These are phyloP conservation scores for Mesoclemmys tuberculata DNA, from an alignment of 2,113 vertebrate genomes.

Conservation along the genomic window DNA sequence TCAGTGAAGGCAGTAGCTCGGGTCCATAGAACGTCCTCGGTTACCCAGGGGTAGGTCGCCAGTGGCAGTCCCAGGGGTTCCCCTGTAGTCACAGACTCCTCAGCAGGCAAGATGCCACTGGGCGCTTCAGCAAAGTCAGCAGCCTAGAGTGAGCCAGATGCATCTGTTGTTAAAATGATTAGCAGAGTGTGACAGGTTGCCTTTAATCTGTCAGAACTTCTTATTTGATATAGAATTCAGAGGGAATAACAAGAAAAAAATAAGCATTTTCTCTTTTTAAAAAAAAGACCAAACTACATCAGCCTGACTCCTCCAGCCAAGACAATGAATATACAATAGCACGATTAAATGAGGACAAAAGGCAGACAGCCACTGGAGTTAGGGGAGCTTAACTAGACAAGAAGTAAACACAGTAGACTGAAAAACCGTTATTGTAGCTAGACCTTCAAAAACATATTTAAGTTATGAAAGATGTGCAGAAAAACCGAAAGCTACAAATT, in stretches of 20 bases:
- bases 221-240: not conserved
- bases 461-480: not conserved
- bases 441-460: not conserved
- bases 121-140: too few relatives aligned
- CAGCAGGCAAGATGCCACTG: too few relatives aligned
- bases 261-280: not conserved
- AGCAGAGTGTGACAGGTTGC: fast-evolving
- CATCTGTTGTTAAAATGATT: not conserved
- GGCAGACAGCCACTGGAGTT: not conserved
- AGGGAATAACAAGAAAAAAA: not conserved
- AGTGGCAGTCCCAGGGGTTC: too few relatives aligned
- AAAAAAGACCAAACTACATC: not conserved
- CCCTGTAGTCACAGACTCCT: too few relatives aligned
- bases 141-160: too few relatives aligned
- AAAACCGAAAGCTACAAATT: not conserved
- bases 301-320: not conserved
- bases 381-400: not conserved
- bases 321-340: not conserved
- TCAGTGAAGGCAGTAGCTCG: too few relatives aligned
- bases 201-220: not conserved
- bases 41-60: too few relatives aligned
- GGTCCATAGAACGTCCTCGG: too few relatives aligned
- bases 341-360: not conserved
- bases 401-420: not conserved
- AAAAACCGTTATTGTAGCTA: not conserved